Base-by-base conservation (phyloP, 2,888 invertebrate genomes). In the Dorcus parallelipipedus region DNA sequence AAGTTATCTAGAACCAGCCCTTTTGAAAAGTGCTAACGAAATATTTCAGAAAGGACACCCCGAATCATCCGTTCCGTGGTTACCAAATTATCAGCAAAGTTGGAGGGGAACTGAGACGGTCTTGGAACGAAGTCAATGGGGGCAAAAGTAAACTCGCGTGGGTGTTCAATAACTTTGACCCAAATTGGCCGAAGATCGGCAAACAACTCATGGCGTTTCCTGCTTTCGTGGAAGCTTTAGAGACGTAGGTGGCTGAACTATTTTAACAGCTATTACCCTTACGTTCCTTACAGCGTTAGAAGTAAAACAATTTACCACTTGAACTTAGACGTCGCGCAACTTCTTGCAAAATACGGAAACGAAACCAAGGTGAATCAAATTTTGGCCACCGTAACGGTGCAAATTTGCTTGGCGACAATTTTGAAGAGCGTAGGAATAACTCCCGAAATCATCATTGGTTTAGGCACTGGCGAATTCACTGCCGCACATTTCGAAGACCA, bases 401-500 rank as follows among this genome's bases (percentile, higher is more conserved):
- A 87, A 64, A 61, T 75, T 39, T 70, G 68, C 26, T 49, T 76
- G 6, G 64, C 69, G 63, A 83, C 84, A 61, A 62, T 85, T 2
- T 67, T 85, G 40, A 83, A 79, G 67, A 70, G 79, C 8, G 65
- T 84, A 56, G 81, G 82, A 49, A 10, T 77, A 1, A 54, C 64
- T n/a, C 67, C 70, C 3, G 66, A 67, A 42, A 55, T 56, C 6
- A 55, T 69, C 9, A 62, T 71, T 33, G 76, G 95, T 2, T 92
- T 94, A 76, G 95, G 95, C 4, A 89, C 92, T 0, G 96, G 97
- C 9, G 95, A 96, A 75, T 80, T 97, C 2, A 91, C 90, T 0
- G 94, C 95, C 75, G 95, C 91, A 0, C 97, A 97, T 78, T 93
- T 92, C 4, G 95, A 96, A 74, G 92, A 91, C 0, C 88, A 89